Evolutionary conservation across 2,888 invertebrate species (phyloP).

Genomic region (Geophilus truncorum): DNA sequence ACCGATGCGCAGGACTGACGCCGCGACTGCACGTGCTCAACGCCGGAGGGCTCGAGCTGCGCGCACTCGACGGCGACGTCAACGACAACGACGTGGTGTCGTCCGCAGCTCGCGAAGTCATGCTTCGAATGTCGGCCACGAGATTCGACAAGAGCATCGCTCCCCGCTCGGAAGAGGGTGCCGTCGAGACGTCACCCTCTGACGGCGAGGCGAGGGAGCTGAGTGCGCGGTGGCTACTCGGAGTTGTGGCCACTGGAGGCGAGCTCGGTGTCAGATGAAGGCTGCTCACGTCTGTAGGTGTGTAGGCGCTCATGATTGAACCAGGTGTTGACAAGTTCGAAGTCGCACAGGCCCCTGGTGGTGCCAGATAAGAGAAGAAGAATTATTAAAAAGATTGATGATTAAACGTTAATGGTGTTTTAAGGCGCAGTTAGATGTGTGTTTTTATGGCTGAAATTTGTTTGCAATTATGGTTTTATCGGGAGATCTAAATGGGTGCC

Average conservation of each 20-base stretch:
- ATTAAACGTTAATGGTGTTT: neutral
- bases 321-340: conserved; percentile 34
- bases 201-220: conserved; percentile 30
- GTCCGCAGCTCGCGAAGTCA: conserved; percentile 31
- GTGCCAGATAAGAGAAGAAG: neutral
- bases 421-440: neutral
- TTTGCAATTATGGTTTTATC: no score
- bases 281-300: conserved; percentile 30
- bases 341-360: neutral
- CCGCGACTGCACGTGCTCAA: neutral
- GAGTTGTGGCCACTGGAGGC: conserved; percentile 37
- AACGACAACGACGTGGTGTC: neutral
- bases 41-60: neutral
- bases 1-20: neutral
- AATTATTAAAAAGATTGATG: neutral
- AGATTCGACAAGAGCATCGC: conserved; percentile 7
- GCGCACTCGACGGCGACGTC: neutral
- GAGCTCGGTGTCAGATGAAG: conserved; percentile 28
- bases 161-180: neutral
- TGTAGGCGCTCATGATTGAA: conserved; percentile 34
- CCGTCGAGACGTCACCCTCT: neutral
- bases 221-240: conserved; percentile 31
- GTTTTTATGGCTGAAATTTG: no score
- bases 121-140: conserved; percentile 34
- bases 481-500: no score